Conservation (phyloP, 2,113 vertebrate genomes). For the Mormoops blainvillei region DNA sequence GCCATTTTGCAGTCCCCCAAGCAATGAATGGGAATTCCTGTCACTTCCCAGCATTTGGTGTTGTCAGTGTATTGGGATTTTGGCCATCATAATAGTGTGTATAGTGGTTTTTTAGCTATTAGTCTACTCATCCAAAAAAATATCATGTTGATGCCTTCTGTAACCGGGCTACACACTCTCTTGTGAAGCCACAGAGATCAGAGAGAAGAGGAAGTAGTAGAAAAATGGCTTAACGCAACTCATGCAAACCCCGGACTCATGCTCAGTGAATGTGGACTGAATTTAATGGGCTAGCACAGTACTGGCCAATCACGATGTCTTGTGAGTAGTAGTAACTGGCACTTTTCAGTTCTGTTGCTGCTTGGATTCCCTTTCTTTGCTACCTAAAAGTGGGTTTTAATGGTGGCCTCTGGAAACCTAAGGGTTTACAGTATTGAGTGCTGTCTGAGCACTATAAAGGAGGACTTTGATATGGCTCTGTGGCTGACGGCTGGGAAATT, state of each 20-base stretch:
- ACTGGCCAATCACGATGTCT: not conserved
- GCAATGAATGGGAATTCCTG: not conserved
- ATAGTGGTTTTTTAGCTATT: not conserved
- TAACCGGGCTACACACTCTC: not conserved
- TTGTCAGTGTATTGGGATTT: not conserved
- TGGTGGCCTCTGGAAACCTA: not conserved
- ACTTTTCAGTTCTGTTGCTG: not conserved
- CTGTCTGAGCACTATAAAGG: slow-evolving; percentile 9
- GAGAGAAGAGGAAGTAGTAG: not conserved
- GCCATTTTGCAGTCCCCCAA: not conserved
- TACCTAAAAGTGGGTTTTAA: not conserved
- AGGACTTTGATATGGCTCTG: not conserved
- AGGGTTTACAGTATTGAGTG: not conserved
- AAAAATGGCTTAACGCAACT: not conserved
- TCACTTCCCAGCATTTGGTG: not conserved
- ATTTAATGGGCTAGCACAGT: not conserved
- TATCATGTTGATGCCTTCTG: not conserved
- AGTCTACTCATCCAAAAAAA: not conserved
- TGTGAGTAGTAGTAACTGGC: not conserved
- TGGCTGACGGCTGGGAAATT: not conserved
- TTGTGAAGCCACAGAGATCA: not conserved
- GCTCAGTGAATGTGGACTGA: not conserved
- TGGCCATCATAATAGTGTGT: not conserved
- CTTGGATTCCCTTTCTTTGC: not conserved
- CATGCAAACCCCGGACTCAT: not conserved